Conservation (phyloP, 37 sponge, comb jelly and placozoan genomes). For the Oopsacas minuta region DNA sequence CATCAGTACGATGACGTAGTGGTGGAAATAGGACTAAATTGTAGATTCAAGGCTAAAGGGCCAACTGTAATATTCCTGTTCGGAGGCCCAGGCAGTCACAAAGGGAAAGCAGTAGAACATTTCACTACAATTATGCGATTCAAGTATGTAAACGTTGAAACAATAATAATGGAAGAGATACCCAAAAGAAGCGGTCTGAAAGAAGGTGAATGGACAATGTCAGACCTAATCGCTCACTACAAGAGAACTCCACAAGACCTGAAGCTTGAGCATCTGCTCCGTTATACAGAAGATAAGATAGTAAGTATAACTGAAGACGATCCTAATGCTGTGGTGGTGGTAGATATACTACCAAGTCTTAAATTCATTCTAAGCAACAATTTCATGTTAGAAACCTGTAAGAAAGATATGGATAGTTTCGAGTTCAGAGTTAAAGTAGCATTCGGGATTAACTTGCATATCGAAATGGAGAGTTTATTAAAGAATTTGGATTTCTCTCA, state of each 20-base stretch:
- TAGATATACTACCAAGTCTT: neutral
- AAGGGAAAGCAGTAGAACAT: neutral
- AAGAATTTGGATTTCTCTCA: neutral
- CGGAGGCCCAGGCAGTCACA: slow-evolving; percentile 4
- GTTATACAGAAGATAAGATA: neutral
- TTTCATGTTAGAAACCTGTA: neutral
- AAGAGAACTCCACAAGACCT: neutral
- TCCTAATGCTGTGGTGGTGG: neutral
- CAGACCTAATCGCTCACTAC: slow-evolving; percentile 1
- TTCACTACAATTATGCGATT: slow-evolving; percentile 2
- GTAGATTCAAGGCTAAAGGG: neutral
- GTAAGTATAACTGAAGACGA: neutral
- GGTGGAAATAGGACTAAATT: neutral
- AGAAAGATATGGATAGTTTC: neutral
- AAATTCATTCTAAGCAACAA: neutral
- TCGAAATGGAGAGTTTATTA: slow-evolving; percentile 11
- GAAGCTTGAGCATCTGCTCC: neutral
- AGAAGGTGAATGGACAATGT: slow-evolving; percentile 5
- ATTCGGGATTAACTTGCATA: neutral
- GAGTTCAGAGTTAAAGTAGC: neutral
- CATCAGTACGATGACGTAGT: neutral
- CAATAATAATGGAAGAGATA: neutral
- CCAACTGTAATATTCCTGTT: slow-evolving; percentile 7
- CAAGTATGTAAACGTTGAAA: neutral
- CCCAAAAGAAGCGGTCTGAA: neutral